phyloP scores from a whole-genome alignment of 35 echinoderm and acorn worm species.

The Lytechinus variegatus region DNA sequence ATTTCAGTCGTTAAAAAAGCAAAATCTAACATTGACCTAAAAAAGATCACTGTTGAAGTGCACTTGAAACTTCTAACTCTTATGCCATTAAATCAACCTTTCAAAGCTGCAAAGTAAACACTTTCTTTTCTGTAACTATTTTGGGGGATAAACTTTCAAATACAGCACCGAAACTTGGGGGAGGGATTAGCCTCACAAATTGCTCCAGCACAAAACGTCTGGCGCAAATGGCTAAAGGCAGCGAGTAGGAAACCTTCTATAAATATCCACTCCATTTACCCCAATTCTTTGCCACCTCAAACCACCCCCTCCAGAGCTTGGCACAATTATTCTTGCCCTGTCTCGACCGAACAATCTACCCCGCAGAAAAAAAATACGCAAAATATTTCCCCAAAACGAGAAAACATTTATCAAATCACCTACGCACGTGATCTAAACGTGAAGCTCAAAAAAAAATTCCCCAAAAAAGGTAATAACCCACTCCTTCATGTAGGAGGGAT shows the following conservation, averaged over 20 bases:
- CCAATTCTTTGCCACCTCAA: neutral
- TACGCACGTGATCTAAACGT: neutral
- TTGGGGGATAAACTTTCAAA: neutral
- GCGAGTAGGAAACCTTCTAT: neutral
- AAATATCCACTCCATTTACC: conserved; percentile 34
- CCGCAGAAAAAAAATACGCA: neutral
- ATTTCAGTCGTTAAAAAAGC: neutral
- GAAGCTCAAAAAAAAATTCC: neutral
- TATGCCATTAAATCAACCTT: neutral
- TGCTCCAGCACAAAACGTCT: neutral
- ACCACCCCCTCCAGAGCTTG: conserved; percentile 36
- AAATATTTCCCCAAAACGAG: neutral
- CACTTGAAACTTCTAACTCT: neutral
- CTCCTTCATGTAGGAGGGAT: neutral
- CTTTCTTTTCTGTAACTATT: neutral
- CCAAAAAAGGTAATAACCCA: neutral
- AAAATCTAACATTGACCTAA: conserved; percentile 36
- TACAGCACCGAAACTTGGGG: neutral
- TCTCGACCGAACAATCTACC: neutral
- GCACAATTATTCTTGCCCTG: conserved; percentile 13
- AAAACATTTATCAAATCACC: neutral
- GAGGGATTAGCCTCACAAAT: conserved; percentile 33
- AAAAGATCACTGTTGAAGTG: neutral
- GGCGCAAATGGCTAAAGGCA: conserved; percentile 8
- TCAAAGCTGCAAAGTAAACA: conserved; percentile 30